These are phyloP conservation scores for Columba livia DNA, from an alignment of 2,113 vertebrate genomes.

Conservation along the genomic window DNA sequence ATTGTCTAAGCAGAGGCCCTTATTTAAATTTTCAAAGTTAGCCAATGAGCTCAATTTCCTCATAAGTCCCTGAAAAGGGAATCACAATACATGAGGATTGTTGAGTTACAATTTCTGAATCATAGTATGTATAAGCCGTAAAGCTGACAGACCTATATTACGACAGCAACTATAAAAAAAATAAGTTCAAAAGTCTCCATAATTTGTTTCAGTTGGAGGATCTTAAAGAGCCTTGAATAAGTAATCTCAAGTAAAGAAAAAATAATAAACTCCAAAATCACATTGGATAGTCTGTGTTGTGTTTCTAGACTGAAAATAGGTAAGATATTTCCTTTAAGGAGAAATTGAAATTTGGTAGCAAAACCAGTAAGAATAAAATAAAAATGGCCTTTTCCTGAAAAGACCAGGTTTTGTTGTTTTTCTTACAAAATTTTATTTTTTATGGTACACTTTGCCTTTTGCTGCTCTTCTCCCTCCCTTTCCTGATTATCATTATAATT, in stretches of 20 bases:
- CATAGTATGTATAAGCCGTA: background rate
- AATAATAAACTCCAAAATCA: background rate
- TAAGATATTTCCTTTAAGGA: background rate
- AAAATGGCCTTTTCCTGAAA: background rate
- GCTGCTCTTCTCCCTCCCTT: background rate
- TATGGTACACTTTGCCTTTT: background rate
- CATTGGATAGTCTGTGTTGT: background rate
- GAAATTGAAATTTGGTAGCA: background rate
- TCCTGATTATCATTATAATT: background rate
- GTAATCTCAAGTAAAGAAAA: background rate
- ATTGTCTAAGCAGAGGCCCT: background rate
- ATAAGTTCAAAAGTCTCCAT: background rate
- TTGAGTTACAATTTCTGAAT: background rate
- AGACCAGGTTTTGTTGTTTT: background rate
- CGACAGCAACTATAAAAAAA: background rate
- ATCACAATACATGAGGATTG: background rate
- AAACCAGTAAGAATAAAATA: background rate
- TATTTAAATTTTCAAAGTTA: background rate
- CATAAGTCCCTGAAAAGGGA: background rate
- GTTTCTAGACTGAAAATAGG: background rate
- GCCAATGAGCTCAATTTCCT: background rate
- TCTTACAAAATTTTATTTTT: background rate
- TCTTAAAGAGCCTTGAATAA: slow-evolving; percentile 11
- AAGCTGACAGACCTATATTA: background rate
- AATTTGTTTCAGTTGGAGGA: background rate